phyloP scores from a whole-genome alignment of 2,797 vertebrate species.

The Melanotaenia trifasciata region DNA sequence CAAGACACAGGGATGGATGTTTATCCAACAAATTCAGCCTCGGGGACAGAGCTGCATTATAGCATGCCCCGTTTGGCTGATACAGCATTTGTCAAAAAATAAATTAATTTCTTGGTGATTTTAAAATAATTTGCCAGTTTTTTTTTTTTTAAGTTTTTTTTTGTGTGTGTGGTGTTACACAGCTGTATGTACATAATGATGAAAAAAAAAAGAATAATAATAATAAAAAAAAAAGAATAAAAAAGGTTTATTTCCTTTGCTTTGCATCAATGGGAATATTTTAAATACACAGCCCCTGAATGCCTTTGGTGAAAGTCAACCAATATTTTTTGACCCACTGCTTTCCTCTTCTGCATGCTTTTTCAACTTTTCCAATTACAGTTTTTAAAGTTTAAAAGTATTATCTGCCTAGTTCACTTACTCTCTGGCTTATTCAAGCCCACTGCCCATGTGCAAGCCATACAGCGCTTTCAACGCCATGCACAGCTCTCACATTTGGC shows the following conservation, averaged over 20 bases:
- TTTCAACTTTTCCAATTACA: constrained; percentile 73
- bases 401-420: constrained; percentile 68
- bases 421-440: constrained; percentile 63
- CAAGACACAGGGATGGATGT: constrained; percentile 47
- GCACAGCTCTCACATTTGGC: constrained; percentile 58
- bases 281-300: constrained; percentile 4
- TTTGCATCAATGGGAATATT: constrained; percentile 29
- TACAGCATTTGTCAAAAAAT: constrained; percentile 5
- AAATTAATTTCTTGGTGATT: background rate
- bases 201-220: background rate
- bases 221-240: background rate
- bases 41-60: constrained; percentile 43
- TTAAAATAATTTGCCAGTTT: constrained; percentile 21
- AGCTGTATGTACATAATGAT: background rate
- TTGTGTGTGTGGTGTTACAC: background rate
- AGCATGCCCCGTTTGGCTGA: constrained; percentile 20
- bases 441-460: constrained; percentile 37
- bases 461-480: constrained; percentile 27
- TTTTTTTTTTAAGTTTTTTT: background rate
- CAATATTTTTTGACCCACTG: constrained; percentile 44
- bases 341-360: constrained; percentile 30
- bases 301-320: constrained; percentile 23
- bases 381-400: constrained; percentile 71
- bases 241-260: constrained; percentile 14
- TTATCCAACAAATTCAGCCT: constrained; percentile 61